A percentile compares a stretch with the other conserved stretches of the same genome.
Conservation (phyloP, 2,888 invertebrate genomes). For the Epirrita christyi region DNA sequence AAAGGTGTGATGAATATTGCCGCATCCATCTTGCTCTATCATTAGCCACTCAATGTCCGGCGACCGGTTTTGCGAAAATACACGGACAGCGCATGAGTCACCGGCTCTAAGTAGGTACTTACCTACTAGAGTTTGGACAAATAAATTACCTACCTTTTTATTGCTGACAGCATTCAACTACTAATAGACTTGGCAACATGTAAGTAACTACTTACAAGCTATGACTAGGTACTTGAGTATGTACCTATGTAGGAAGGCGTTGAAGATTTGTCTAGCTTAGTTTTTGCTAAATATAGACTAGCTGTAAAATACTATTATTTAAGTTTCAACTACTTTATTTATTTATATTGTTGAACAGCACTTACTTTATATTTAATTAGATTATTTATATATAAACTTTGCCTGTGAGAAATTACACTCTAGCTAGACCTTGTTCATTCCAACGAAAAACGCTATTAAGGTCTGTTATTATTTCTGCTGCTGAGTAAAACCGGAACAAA, state of each 20-base stretch:
- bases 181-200: constrained; percentile 13
- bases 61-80: constrained; percentile 59
- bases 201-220: constrained; percentile 5
- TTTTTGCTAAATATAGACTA: too few relatives aligned
- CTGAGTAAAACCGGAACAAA: too few relatives aligned
- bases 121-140: constrained; percentile 46
- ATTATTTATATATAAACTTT: too few relatives aligned
- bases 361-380: not conserved
- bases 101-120: constrained; percentile 33
- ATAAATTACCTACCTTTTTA: constrained; percentile 47
- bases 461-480: too few relatives aligned
- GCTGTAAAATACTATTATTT: too few relatives aligned
- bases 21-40: constrained; percentile 44
- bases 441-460: too few relatives aligned
- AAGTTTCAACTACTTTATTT: too few relatives aligned
- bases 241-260: constrained; percentile 4
- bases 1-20: constrained; percentile 32
- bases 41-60: constrained; percentile 36
- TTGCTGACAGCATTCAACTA: constrained; percentile 24
- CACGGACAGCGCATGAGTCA: constrained; percentile 54
- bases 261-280: not conserved
- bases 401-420: too few relatives aligned
- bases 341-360: not conserved
- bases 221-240: not conserved
- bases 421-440: too few relatives aligned